phyloP scores from a whole-genome alignment of 2,888 invertebrate genomes.

The Pammene fasciana region DNA sequence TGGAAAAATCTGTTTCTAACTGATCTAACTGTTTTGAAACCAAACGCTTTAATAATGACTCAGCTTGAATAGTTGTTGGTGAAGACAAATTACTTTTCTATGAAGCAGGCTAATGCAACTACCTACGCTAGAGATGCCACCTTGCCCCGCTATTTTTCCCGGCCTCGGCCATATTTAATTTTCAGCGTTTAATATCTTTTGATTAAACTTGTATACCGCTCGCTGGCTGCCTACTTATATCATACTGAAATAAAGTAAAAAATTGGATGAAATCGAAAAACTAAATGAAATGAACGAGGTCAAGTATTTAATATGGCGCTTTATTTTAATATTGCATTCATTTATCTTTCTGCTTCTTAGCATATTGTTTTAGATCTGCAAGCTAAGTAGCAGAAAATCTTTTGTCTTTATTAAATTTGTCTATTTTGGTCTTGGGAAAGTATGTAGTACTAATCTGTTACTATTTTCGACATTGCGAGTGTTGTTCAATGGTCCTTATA shows the following conservation, averaged over 20 bases:
- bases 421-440: too few species aligned
- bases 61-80: not conserved
- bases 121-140: constrained; percentile 4
- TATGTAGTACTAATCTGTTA: too few species aligned
- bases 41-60: too few species aligned
- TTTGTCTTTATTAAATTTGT: too few species aligned
- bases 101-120: not conserved
- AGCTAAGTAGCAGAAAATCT: too few species aligned
- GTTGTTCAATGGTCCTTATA: too few species aligned
- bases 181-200: constrained; percentile 33
- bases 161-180: constrained; percentile 33
- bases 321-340: not conserved
- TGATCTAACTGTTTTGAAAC: too few species aligned
- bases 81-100: constrained; percentile 7
- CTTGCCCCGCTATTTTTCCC: constrained; percentile 17
- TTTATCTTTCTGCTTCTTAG: not conserved
- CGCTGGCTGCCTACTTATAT: constrained; percentile 10
- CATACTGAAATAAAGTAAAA: not conserved
- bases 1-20: too few species aligned
- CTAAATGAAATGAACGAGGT: constrained; percentile 8
- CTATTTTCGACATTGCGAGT: too few species aligned
- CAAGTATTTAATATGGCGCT: not conserved
- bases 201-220: constrained; percentile 17
- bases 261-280: not conserved
- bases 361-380: too few species aligned